phyloP scores from a whole-genome alignment of 1,140 invertebrate species.

The Diuraphis noxia region DNA sequence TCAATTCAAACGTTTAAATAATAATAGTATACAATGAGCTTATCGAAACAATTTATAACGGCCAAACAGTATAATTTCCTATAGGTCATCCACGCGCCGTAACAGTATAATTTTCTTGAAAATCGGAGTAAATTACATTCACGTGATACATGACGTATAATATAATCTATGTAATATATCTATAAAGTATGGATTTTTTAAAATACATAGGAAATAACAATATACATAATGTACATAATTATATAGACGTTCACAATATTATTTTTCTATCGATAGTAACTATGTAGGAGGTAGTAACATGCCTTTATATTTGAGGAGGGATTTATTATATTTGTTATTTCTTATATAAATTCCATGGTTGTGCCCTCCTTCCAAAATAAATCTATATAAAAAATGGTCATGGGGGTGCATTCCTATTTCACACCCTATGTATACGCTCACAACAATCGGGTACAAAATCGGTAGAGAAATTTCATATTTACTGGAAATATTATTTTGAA shows the following conservation, averaged over 20 bases:
- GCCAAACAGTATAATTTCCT: background rate
- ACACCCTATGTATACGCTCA: no score
- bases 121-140: background rate
- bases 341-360: no score
- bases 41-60: background rate
- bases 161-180: background rate
- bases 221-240: background rate
- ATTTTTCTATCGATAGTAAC: background rate
- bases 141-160: background rate
- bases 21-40: background rate
- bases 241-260: background rate
- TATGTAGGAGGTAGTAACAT: no score
- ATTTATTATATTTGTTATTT: no score
- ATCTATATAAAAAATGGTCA: no score
- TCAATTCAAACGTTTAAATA: background rate
- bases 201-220: background rate
- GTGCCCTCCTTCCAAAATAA: no score
- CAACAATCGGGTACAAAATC: background rate
- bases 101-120: background rate
- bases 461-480: background rate
- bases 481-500: background rate
- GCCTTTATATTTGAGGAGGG: no score
- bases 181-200: background rate
- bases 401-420: no score
- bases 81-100: background rate